Evolutionary conservation across 2,888 invertebrate genomes (phyloP).

Genomic region (Mycalesis mineus): DNA sequence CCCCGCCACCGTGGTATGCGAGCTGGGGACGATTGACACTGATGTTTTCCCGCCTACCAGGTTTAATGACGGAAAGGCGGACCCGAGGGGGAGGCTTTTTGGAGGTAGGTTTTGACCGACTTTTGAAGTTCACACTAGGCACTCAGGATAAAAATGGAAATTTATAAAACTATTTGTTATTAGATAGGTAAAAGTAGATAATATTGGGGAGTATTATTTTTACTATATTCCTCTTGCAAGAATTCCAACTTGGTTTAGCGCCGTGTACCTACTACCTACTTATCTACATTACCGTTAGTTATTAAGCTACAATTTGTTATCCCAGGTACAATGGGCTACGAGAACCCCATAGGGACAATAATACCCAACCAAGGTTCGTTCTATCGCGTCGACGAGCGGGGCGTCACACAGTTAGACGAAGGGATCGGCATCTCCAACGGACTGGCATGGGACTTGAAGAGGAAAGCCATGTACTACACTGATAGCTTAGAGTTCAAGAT

Average conservation of each 20-base stretch:
- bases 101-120: slow-evolving; percentile 78
- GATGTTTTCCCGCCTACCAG: slow-evolving; percentile 75
- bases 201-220: no score
- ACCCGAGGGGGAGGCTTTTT: slow-evolving; percentile 84
- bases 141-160: no score
- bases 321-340: slow-evolving; percentile 78
- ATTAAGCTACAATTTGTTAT: not conserved
- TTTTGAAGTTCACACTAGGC: no score
- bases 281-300: no score
- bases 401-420: slow-evolving; percentile 39
- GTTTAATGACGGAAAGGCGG: slow-evolving; percentile 88
- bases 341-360: slow-evolving; percentile 60
- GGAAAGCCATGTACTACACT: slow-evolving; percentile 84
- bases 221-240: no score
- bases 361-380: slow-evolving; percentile 63
- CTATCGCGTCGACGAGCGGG: slow-evolving; percentile 55
- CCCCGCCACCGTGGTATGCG: slow-evolving; percentile 60
- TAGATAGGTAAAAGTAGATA: no score
- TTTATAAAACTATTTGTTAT: no score
- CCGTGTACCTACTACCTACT: no score
- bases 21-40: slow-evolving; percentile 77
- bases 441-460: slow-evolving; percentile 83
- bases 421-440: slow-evolving; percentile 85
- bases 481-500: slow-evolving; percentile 82
- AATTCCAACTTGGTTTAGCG: no score